Evolutionary conservation across 1,140 invertebrate species (phyloP), one percentile per base, ranked within the genome.

Genomic region (Hyphantria cunea): DNA sequence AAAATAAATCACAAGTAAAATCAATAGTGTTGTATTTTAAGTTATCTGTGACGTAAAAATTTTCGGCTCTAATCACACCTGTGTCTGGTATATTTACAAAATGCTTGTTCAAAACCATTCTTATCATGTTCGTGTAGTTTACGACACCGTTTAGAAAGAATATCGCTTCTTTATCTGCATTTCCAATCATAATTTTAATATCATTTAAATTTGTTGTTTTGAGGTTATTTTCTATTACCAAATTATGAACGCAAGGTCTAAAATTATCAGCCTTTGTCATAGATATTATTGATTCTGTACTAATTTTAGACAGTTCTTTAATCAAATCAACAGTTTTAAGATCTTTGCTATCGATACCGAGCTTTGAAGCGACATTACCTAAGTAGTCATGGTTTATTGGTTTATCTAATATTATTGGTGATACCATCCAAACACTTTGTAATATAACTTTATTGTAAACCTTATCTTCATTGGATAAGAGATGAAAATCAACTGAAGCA

Each of bases 371-470:
- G 10, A 13, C 13, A 12, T 13, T 13, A 3, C 2, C 52, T 9
- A 33, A 5, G 48, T 56, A 59, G 3, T 13, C 5, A 12, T 59
- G 41, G 51, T 64, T 51, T 7, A 42, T 39, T 5, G 6, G 15
- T n/a, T 49, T 14, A 2, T 13, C 11, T 10, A 33, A 12, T 0
- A 49, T 15, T 11, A 17, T 3, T 1, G 15, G 9, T 10, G 37
- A 39, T 39, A n/a, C 37, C 8, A n/a, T n/a, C 8, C 3, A 2
- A 12, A 64, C 68, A 51, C 64, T 66, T 48, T 63, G 54, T 8
- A 66, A n/a, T 13, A 70, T 70, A 6, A 33, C 64, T 42, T 53
- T 60, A 0, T 66, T 33, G 10, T 60, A 48, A 32, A 68, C 55
- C 8, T 51, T 44, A 13, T 52, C 47, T 37, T 60, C 12, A 31